Base-by-base conservation (phyloP, 2,888 invertebrate species). In the Agrochola circellaris region DNA sequence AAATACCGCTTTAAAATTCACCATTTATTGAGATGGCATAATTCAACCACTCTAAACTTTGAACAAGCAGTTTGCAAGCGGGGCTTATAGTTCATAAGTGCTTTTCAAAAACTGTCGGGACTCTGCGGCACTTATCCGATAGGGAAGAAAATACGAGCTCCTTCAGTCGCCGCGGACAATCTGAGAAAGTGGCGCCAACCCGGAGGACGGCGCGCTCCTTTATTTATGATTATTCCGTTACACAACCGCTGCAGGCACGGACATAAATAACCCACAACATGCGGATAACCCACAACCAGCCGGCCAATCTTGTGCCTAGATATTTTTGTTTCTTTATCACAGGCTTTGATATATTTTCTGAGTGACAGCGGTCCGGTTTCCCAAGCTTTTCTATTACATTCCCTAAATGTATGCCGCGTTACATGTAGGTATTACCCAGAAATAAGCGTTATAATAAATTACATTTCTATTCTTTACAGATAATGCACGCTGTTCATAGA, bases 211-310 rank as follows among this genome's bases (percentile, higher is more conserved):
- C 77, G 73, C 70, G 70, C 60, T 82, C 73, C 71, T 84, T 90
- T 91, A 90, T 89, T 90, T 90, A 90, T 88, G 87, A 73, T 79
- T 82, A 87, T 87, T 84, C 83, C 86, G 88, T 88, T 85, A 87
- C 81, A 71, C 78, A 81, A 83, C 81, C 83, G 78, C 77, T 87
- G 84, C 85, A 86, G 77, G 77, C 88, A 75, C 75, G 82, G 66
- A 83, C 86, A 90, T 91, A 91, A 91, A 91, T 91, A 88, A 87
- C 82, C 75, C 74, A 72, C 79, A 87, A 86, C 87, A 82, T 80
- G 78, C 64, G 84, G 85, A 85, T 80, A 87, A 87, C 84, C 88
- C 81, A 86, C 82, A 87, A 82, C 84, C 84, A 86, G 61, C 75
- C 79, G 73, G 74, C 81, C 86, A 84, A 89, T 85, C 75, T 77